Evolutionary conservation across 2,113 vertebrate species (phyloP), one percentile per base, ranked within the genome.

Genomic region (Paracanthobrama guichenoti): DNA sequence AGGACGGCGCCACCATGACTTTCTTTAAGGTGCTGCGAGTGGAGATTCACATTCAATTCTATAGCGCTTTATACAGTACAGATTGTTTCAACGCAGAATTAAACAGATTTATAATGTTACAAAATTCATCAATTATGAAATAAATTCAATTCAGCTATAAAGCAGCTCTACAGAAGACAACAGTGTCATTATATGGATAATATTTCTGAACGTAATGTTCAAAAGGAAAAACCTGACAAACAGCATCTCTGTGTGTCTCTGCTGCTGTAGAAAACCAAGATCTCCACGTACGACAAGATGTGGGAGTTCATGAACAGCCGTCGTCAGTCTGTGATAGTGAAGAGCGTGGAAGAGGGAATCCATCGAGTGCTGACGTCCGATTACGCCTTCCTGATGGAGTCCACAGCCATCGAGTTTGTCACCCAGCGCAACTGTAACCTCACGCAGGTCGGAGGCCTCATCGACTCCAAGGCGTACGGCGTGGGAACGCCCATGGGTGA

Each of bases 241-340:
- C n/a, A n/a, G n/a, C n/a, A n/a, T n/a, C n/a, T n/a, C n/a, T n/a
- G n/a, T n/a, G 50, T 20, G 50, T 6, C 76, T 24, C 3, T 79
- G 6, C 81, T 81, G 4, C 76, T 81, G 72, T 93, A 99, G 98
- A 99, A 98, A 95, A 98, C 97, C 24, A 98, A 98, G 94, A 99
- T 99, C 89, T 97, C 98, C 76, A 99, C 98, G 0, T 98, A 99
- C 2, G 98, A 99, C 90, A 99, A 99, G 94, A 99, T 99, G 98
- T 99, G 98, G 98, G 97, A 97, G 82, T 99, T 99, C 91, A 99
- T 99, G 98, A 99, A 97, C 93, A 99, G 97, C 95, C 95, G 97
- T 84, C 95, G 96, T 81, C 96, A 97, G 85, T 97, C 97, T 3
- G 97, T 97, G 85, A 95, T 99, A 90, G 97, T 99, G 82, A 97